Evolutionary conservation across 2,113 vertebrate species (phyloP), one percentile per base, ranked within the genome.

Genomic region (Orycteropus afer): DNA sequence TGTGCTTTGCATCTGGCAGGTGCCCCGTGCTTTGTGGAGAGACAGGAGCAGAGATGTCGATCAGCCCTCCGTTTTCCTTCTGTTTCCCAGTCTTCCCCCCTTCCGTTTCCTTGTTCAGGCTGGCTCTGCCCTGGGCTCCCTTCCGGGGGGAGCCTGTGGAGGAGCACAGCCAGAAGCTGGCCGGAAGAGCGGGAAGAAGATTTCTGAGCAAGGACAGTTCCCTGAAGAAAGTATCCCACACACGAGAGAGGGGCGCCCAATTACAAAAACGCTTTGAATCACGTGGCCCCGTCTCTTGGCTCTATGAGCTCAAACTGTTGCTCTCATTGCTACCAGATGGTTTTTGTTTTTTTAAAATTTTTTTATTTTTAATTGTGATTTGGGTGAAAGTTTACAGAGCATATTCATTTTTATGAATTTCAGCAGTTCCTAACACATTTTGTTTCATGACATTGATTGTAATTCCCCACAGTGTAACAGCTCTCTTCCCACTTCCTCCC

Each of bases 91-190:
- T 57, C 6, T 23, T 47, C 67, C 65, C 57, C 83, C 25, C n/a
- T 49, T 49, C 67, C 74, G 25, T 6, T 53, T 32, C 18, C 80
- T 3, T 2, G 23, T 14, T 40, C 55, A 3, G 42, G 45, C 18
- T 5, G 3, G 27, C 40, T 45, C 40, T 45, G 71, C 40, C 5
- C 3, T 3, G 25, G 8, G 47, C 49, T 49, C 17, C 2, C 82
- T 32, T 40, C 61, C 5, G 0, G 47, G 55, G 61, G 22, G 40
- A 15, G 14, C 11, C 2, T 22, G 0, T 0, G n/a, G 69, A 2
- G 0, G 13, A 8, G 0, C 8, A 4, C 57, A 18, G 23, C 34
- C 67, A 22, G 73, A 18, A 7, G 15, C 53, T 42, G 9, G 23
- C 25, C 22, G 77, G 53, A 49, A 7, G 37, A 5, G 10, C 14